Conservation (phyloP, 2,888 invertebrate genomes). For the Hemithea aestivaria region DNA sequence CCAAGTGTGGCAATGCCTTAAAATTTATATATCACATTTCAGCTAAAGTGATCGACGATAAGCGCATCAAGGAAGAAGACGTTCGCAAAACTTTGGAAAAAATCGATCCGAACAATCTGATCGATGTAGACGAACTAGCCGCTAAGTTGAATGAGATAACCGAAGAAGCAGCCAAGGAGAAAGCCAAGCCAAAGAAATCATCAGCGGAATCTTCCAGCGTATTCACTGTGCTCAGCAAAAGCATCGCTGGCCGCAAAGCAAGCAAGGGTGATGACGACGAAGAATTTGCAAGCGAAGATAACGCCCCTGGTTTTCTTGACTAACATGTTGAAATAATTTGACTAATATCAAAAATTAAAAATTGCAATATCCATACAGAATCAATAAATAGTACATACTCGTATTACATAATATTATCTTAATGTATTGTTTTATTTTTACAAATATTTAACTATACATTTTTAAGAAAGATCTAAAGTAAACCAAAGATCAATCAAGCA, state of each 20-base stretch:
- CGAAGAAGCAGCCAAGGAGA: conserved; percentile 17
- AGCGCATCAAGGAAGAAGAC: conserved; percentile 32
- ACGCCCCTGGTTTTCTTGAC: conserved; percentile 26
- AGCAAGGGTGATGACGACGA: conserved; percentile 4
- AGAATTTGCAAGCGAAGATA: conserved; percentile 17
- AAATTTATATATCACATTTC: too few species aligned
- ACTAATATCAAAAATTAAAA: too few species aligned
- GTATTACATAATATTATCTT: too few species aligned
- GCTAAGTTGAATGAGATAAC: conserved; percentile 31
- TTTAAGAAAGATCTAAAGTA: too few species aligned
- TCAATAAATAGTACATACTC: too few species aligned
- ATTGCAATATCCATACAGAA: too few species aligned
- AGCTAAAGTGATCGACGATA: conserved; percentile 34
- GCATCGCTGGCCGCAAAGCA: neutral
- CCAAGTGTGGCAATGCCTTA: too few species aligned
- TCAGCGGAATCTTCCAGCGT: conserved; percentile 17
- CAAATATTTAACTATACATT: too few species aligned
- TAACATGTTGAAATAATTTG: conserved; percentile 1
- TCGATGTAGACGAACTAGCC: conserved; percentile 35
- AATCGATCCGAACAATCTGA: conserved; percentile 30
- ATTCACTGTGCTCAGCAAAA: conserved; percentile 19
- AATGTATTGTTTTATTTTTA: too few species aligned
- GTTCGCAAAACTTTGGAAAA: conserved; percentile 35
- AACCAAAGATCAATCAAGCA: too few species aligned
- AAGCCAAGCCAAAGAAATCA: conserved; percentile 13